These are phyloP conservation scores for Austrolebias charrua DNA, from an alignment of 2,797 vertebrate genomes.

Conservation along the genomic window DNA sequence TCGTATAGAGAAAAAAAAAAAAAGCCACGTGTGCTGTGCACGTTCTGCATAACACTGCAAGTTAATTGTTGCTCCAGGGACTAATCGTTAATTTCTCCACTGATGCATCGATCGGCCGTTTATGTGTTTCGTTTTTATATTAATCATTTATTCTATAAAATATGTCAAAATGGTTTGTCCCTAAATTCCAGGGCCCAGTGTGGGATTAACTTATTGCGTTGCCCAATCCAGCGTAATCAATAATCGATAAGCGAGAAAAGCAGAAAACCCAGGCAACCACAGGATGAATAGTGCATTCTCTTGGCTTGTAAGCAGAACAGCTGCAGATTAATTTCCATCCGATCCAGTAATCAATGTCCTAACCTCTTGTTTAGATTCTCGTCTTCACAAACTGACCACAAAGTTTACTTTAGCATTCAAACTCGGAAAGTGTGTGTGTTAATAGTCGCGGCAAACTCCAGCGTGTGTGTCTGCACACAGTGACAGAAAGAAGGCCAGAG, in stretches of 20 bases:
- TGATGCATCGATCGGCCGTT: background rate
- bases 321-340: conserved; percentile 7
- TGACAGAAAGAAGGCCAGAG: conserved; percentile 23
- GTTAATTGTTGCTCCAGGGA: background rate
- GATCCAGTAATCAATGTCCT: background rate
- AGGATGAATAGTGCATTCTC: conserved; percentile 6
- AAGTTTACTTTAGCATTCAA: conserved; percentile 20
- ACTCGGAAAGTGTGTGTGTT: conserved; percentile 3
- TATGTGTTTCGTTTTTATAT: background rate
- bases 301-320: background rate
- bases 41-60: background rate
- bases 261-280: conserved; percentile 9
- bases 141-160: background rate
- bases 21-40: conserved; percentile 5
- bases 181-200: background rate
- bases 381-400: conserved; percentile 1
- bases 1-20: background rate
- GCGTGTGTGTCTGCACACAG: conserved; percentile 41
- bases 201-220: background rate
- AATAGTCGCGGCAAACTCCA: conserved; percentile 30
- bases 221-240: conserved; percentile 4
- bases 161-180: background rate
- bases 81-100: conserved; percentile 4
- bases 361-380: conserved; percentile 8
- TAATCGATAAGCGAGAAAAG: conserved; percentile 8